Base-by-base conservation (phyloP, 2,888 invertebrate species). In the Vannuccia rotundouncinata region DNA sequence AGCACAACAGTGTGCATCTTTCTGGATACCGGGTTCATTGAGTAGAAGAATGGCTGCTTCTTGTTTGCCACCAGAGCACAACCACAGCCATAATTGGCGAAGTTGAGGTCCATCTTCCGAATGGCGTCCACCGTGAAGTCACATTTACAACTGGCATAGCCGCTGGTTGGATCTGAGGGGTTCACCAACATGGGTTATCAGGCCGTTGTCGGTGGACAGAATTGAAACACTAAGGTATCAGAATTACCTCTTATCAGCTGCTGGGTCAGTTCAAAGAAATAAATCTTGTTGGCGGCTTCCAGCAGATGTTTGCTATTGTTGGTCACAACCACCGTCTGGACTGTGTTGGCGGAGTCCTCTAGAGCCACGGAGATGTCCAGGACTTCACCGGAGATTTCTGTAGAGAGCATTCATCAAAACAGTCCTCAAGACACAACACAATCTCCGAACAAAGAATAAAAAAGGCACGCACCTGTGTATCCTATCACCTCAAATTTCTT, bases 121-220 rank as follows among this genome's bases (percentile, higher is more conserved):
- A 86, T 85, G 28, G 83, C 82, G 1, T 84, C 84, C 29, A 85
- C 85, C 78, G 84, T 84, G 31, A 87, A 85, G 82, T 86, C 85
- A 82, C 83, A 83, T 82, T 85, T 86, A 31, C 85, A 81, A 82
- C 85, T 86, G 75, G 84, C 82, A 81, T 86, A 84, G 28, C 10
- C 29, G 1, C 10, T 13, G 10, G 2, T 1, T 2, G 75, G 75
- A 75, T 75, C 75, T 75, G 66, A 10, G 17, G 45, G 17, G 45
- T n/a, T n/a, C n/a, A n/a, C n/a, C n/a, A n/a, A n/a, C n/a, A n/a
- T n/a, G n/a, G n/a, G n/a, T n/a, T n/a, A n/a, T n/a, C n/a, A n/a
- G n/a, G n/a, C n/a, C n/a, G n/a, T n/a, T n/a, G n/a, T n/a, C n/a
- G n/a, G n/a, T n/a, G n/a, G n/a, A n/a, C n/a, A n/a, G n/a, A n/a